Evolutionary conservation across 2,113 vertebrate genomes (phyloP).

Genomic region (Clarias gariepinus): DNA sequence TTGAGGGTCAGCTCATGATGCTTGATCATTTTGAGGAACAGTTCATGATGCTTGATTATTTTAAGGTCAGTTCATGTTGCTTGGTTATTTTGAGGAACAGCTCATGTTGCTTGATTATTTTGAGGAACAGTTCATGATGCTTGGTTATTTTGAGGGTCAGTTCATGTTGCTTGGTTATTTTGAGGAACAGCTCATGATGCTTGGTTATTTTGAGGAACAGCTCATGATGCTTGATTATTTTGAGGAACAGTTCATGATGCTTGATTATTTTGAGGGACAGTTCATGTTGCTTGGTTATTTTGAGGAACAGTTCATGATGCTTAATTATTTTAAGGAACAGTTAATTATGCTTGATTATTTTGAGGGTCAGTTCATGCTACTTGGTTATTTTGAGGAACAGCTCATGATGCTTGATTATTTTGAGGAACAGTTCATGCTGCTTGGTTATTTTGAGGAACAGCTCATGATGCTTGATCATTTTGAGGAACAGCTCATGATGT

Average conservation of each 20-base stretch:
- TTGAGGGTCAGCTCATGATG: neutral
- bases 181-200: neutral
- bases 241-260: neutral
- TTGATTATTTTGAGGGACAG: neutral
- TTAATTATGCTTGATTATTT: neutral
- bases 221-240: neutral
- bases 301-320: neutral
- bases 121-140: neutral
- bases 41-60: neutral
- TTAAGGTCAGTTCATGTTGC: too few species aligned
- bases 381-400: neutral
- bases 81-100: neutral
- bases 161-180: neutral
- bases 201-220: neutral
- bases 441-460: too few species aligned
- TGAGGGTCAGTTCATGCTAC: neutral
- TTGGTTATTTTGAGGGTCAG: neutral
- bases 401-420: neutral
- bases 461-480: neutral
- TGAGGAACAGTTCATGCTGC: neutral
- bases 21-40: neutral
- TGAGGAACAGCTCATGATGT: neutral
- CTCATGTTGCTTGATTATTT: neutral
- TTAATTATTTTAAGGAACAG: neutral
- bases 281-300: neutral